Percentiles rank a stretch among this genome's conserved stretches.
Conservation (phyloP, 2,888 invertebrate genomes). For the Temnothorax unifasciatus region DNA sequence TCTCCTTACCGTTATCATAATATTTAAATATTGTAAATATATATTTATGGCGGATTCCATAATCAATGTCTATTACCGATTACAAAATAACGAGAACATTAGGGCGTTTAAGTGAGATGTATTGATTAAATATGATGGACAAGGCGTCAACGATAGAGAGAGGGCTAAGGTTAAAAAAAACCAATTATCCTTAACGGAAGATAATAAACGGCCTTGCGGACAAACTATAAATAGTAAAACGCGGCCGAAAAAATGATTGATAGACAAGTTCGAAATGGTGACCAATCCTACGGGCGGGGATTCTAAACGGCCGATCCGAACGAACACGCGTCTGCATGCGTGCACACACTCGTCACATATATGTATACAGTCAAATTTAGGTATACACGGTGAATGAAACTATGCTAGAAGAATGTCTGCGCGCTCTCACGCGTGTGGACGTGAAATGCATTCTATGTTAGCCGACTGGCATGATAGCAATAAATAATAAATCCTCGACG, state of each 20-base stretch:
- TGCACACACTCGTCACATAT: slow-evolving; percentile 27
- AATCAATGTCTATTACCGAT: not conserved
- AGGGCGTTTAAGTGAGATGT: slow-evolving; percentile 54
- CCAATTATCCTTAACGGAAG: slow-evolving; percentile 79
- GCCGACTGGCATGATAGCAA: slow-evolving; percentile 71
- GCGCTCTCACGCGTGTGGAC: slow-evolving; percentile 36
- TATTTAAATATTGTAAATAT: slow-evolving; percentile 3
- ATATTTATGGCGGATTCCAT: not conserved
- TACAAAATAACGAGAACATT: not conserved
- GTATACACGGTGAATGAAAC: slow-evolving; percentile 52
- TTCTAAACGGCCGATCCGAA: slow-evolving; percentile 67
- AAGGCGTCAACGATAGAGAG: slow-evolving; percentile 56
- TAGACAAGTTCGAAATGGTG: slow-evolving; percentile 73
- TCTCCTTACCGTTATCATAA: not conserved
- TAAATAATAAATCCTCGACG: slow-evolving; percentile 82
- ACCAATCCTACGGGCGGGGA: slow-evolving; percentile 73
- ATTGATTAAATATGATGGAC: slow-evolving; percentile 52
- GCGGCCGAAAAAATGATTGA: slow-evolving; percentile 75
- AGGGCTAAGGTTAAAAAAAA: slow-evolving; percentile 49
- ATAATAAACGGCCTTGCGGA: slow-evolving; percentile 79
- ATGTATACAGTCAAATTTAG: slow-evolving; percentile 18
- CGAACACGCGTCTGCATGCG: slow-evolving; percentile 71
- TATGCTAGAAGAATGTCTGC: slow-evolving; percentile 63
- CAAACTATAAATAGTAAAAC: slow-evolving; percentile 79
- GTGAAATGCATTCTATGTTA: slow-evolving; percentile 58